These are phyloP conservation scores for Sphinx pinastri DNA, from an alignment of 2,888 invertebrate species.

Conservation along the genomic window DNA sequence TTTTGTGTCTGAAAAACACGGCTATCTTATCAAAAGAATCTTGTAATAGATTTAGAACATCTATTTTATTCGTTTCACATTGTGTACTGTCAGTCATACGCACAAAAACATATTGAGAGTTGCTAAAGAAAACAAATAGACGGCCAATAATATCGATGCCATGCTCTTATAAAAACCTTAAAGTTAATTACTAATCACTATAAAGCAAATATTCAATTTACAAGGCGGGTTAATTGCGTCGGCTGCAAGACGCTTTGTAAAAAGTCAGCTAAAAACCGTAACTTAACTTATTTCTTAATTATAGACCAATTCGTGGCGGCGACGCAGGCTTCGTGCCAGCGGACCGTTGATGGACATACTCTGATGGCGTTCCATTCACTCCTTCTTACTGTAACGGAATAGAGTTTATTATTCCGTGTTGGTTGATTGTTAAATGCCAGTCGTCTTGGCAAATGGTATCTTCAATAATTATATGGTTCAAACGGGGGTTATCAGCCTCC, in stretches of 20 bases:
- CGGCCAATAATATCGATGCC: constrained; percentile 63
- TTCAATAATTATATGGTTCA: constrained; percentile 79
- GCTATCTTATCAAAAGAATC: constrained; percentile 11
- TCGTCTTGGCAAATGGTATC: constrained; percentile 74
- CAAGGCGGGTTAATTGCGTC: constrained; percentile 82
- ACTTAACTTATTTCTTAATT: constrained; percentile 84
- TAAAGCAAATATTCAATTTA: constrained; percentile 84
- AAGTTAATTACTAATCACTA: constrained; percentile 83
- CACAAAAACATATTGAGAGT: constrained; percentile 54
- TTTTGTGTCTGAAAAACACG: constrained; percentile 15
- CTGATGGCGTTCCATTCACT: constrained; percentile 37
- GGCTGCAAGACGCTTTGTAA: constrained; percentile 76
- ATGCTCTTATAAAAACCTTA: constrained; percentile 70
- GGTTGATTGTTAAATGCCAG: constrained; percentile 53
- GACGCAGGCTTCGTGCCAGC: constrained; percentile 72
- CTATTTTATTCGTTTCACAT: constrained; percentile 11
- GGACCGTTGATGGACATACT: constrained; percentile 57
- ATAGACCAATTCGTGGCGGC: constrained; percentile 81
- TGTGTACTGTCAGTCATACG: constrained; percentile 35
- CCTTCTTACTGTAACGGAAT: constrained; percentile 44
- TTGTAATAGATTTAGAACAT: constrained; percentile 19
- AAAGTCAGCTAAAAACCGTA: constrained; percentile 80
- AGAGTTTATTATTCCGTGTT: constrained; percentile 49
- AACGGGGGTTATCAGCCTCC: constrained; percentile 80
- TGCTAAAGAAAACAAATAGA: constrained; percentile 64